Base-by-base conservation (phyloP, 2,888 invertebrate genomes). In the Rosalia funebris region DNA sequence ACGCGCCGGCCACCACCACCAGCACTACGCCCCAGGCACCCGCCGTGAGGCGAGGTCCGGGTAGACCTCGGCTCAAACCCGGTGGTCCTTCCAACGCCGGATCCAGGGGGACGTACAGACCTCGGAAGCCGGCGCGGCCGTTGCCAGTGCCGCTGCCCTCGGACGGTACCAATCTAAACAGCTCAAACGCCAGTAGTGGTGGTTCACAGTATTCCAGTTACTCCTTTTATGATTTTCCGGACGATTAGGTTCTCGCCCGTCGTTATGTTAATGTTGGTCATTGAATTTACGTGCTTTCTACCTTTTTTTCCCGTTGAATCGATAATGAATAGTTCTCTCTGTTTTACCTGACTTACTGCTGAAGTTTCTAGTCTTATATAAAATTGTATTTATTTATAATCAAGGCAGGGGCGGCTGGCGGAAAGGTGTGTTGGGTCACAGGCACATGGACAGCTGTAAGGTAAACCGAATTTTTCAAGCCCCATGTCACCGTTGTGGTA, bases 31-130 rank as follows among this genome's bases (percentile, higher is more conserved):
- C 73, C n/a, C 72, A 70, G 14, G 61, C 57, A 31, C 66, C 75
- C 4, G 77, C 79, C 11, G 75, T 85, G 16, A 84, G 89, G 55
- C 80, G 90, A 42, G 89, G 90, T 12, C 89, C 90, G 0, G 90
- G 90, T 5, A 80, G 90, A 60, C 90, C 90, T 0, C 83, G 90
- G 1, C 79, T 90, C 9, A 86, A 88, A 71, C 89, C 89, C 0
- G 82, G 84, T 5, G 89, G 89, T 0, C 89, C 90, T 0, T 82
- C 86, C 0, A 85, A 90, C 74, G 86, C 87, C 60, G 89, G 89
- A 4, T 83, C 84, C 17, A 84, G 90, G 14, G 85, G 86, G 1
- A 79, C 85, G 1, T 84, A 86, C 47, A 78, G 86, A 39, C 85
- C 86, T 1, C 82, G 86, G 7, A 84, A 85, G 70, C 85, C 86